Conservation (phyloP, 2,888 invertebrate genomes). For the Archaeoteleia sp. region DNA sequence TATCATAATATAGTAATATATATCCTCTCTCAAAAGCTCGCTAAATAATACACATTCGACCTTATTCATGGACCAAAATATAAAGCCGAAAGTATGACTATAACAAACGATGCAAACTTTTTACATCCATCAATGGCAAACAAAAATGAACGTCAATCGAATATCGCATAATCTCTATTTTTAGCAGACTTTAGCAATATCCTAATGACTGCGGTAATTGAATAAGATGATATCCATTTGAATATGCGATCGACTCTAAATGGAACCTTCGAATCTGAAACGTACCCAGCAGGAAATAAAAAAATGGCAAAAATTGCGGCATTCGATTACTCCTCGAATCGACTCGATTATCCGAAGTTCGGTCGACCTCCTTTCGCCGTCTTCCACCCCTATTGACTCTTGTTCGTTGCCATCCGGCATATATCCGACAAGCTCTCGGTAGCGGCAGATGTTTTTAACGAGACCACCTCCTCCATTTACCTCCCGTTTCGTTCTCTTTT, state of each 20-base stretch:
- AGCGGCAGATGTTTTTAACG: conserved; percentile 46
- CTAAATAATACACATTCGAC: conserved; percentile 16
- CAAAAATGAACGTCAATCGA: no score
- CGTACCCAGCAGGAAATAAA: conserved; percentile 4
- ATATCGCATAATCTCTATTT: no score
- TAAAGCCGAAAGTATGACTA: no score
- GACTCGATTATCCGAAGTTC: conserved; percentile 20
- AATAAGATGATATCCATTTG: conserved; percentile 1
- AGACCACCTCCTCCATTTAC: conserved; percentile 29
- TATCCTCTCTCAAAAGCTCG: no score
- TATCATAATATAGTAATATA: no score
- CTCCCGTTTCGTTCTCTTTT: conserved; percentile 11
- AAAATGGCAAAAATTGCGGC: conserved; percentile 13
- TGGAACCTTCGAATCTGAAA: background rate
- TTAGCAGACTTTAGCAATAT: no score
- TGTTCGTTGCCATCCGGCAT: conserved; percentile 20
- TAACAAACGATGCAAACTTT: conserved; percentile 11
- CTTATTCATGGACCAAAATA: background rate
- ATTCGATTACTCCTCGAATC: conserved; percentile 18
- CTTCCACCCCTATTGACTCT: background rate
- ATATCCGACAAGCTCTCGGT: conserved; percentile 14
- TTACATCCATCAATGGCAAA: no score
- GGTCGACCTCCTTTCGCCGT: conserved; percentile 12
- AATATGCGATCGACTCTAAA: conserved; percentile 4
- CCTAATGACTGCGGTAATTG: conserved; percentile 2